A percentile compares a stretch with the other conserved stretches of the same genome.
phyloP scores from a whole-genome alignment of 2,888 invertebrate genomes.

The Brachyptera putata region DNA sequence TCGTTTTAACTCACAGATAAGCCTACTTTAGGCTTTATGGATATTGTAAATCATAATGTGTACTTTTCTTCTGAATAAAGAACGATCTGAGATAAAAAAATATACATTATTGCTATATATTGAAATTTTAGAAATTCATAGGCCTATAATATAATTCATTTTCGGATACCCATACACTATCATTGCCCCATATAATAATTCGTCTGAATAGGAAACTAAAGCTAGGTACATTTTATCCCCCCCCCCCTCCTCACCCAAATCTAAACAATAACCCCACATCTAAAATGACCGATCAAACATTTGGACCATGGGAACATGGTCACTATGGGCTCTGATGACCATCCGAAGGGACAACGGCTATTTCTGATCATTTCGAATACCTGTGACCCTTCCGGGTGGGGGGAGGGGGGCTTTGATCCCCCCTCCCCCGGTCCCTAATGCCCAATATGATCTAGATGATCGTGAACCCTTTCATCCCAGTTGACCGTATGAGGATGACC shows the following conservation, averaged over 20 bases:
- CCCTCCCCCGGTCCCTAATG: not conserved
- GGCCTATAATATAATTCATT: too few species aligned
- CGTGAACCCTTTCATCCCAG: constrained; percentile 2
- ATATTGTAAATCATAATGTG: too few species aligned
- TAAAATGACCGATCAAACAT: not conserved
- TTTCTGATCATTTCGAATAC: not conserved
- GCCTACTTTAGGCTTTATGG: too few species aligned
- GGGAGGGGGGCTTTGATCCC: too few species aligned
- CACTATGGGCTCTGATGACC: not conserved
- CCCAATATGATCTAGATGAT: constrained; percentile 19
- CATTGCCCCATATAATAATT: too few species aligned
- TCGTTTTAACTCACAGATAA: too few species aligned
- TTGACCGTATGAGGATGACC: not conserved
- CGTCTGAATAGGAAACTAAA: too few species aligned
- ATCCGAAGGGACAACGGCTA: not conserved
- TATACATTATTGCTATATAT: too few species aligned
- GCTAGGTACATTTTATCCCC: not conserved
- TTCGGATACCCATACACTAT: too few species aligned
- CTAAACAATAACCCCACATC: not conserved
- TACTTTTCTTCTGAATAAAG: too few species aligned
- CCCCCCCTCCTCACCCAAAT: not conserved
- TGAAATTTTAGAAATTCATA: too few species aligned
- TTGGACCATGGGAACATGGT: not conserved
- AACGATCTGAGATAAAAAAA: too few species aligned
- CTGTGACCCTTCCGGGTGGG: constrained; percentile 14